A percentile compares a stretch with the other conserved stretches of the same genome.
phyloP scores from a whole-genome alignment of 1,140 invertebrate genomes.

The Heliothis subflexa region DNA sequence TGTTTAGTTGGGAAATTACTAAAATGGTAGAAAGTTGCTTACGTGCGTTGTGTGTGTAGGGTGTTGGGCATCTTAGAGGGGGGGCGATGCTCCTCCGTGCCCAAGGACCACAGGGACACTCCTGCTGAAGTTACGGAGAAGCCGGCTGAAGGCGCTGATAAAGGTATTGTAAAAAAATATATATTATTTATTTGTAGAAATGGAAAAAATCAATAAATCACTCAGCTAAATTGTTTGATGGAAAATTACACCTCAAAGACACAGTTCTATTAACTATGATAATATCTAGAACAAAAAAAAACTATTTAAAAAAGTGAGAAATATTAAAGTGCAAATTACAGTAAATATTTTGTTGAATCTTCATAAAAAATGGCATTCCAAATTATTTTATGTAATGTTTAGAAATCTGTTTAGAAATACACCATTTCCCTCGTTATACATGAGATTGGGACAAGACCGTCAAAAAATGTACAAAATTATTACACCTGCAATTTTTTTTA shows the following conservation, averaged over 20 bases:
- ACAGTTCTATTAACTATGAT: too few species aligned
- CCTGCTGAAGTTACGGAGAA: slow-evolving; percentile 15
- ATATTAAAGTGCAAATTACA: too few species aligned
- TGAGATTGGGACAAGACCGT: too few species aligned
- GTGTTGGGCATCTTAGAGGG: slow-evolving; percentile 70
- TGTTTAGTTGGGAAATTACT: background rate
- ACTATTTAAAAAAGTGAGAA: background rate
- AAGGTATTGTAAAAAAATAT: slow-evolving; percentile 47
- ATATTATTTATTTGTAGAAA: too few species aligned
- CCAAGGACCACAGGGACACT: slow-evolving; percentile 73
- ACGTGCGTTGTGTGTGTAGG: slow-evolving; percentile 51
- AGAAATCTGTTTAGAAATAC: too few species aligned
- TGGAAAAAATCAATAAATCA: too few species aligned
- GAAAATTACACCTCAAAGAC: too few species aligned
- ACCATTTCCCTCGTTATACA: too few species aligned
- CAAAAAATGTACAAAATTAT: too few species aligned
- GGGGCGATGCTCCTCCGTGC: slow-evolving; percentile 65
- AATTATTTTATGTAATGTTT: too few species aligned
- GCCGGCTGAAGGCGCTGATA: slow-evolving; percentile 43
- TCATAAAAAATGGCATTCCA: too few species aligned
- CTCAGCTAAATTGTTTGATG: background rate
- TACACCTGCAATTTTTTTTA: slow-evolving; percentile 12
- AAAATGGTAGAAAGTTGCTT: background rate
- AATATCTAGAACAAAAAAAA: too few species aligned
- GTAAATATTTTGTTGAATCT: background rate